phyloP scores from a whole-genome alignment of 30 jellyfish, hydroid and myxozoan genomes.

The Hydractinia echinata region DNA sequence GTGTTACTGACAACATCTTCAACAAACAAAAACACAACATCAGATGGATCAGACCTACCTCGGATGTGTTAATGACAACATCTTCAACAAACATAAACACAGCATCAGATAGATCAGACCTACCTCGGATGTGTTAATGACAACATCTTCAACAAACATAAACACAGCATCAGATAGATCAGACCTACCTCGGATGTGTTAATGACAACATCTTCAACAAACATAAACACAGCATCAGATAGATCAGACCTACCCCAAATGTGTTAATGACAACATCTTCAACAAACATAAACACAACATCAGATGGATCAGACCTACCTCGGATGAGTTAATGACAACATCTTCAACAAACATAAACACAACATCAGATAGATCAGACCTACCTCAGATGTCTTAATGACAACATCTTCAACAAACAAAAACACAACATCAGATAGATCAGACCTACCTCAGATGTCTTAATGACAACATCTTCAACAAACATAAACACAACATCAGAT shows the following conservation, averaged over 20 bases:
- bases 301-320: too few relatives aligned
- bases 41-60: too few relatives aligned
- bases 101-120: constrained; percentile 54
- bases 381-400: background rate
- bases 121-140: background rate
- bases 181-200: too few relatives aligned
- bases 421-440: constrained; percentile 69
- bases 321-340: too few relatives aligned
- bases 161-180: constrained; percentile 69
- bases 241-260: too few relatives aligned
- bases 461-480: constrained; percentile 56
- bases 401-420: constrained; percentile 75
- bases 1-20: too few relatives aligned
- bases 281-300: too few relatives aligned
- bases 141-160: constrained; percentile 60
- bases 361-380: background rate
- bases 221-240: too few relatives aligned
- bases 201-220: too few relatives aligned
- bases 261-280: too few relatives aligned
- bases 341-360: background rate
- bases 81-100: constrained; percentile 77
- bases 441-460: background rate
- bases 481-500: constrained; percentile 78
- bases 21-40: background rate
- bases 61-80: constrained; percentile 30